Evolutionary conservation across 2,888 invertebrate species (phyloP).

Genomic region (Stegophylla sp.): DNA sequence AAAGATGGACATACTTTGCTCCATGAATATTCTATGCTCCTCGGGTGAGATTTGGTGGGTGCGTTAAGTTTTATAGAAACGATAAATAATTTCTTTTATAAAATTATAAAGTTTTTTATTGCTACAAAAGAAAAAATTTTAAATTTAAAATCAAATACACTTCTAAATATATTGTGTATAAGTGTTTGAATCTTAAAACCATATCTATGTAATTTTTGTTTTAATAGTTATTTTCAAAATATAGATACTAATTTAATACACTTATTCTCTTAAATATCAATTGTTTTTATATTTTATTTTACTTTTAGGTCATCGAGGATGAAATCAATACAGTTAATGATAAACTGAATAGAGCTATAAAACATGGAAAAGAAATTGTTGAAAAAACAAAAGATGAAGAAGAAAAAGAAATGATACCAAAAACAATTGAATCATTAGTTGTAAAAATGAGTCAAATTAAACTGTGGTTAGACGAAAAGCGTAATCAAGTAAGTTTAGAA

Average conservation of each 20-base stretch:
- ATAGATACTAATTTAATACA: neutral
- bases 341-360: slow-evolving; percentile 78
- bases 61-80: no score
- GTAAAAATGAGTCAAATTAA: slow-evolving; percentile 81
- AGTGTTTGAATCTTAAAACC: no score
- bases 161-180: no score
- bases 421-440: slow-evolving; percentile 77
- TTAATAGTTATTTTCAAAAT: neutral
- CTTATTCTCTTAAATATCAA: neutral
- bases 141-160: no score
- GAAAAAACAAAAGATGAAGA: slow-evolving; percentile 80
- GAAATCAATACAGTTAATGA: slow-evolving; percentile 77
- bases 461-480: slow-evolving; percentile 81
- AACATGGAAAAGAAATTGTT: slow-evolving; percentile 79
- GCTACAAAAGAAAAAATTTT: no score
- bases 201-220: no score
- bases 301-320: slow-evolving; percentile 71
- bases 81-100: no score
- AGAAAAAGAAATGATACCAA: slow-evolving; percentile 78
- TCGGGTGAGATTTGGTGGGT: no score
- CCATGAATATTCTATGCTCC: no score
- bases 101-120: no score
- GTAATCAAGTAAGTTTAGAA: slow-evolving; percentile 69
- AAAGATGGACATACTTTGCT: no score
- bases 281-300: neutral